Conservation (phyloP, 2,888 invertebrate species). For the Drosophila suboccidentalis region DNA sequence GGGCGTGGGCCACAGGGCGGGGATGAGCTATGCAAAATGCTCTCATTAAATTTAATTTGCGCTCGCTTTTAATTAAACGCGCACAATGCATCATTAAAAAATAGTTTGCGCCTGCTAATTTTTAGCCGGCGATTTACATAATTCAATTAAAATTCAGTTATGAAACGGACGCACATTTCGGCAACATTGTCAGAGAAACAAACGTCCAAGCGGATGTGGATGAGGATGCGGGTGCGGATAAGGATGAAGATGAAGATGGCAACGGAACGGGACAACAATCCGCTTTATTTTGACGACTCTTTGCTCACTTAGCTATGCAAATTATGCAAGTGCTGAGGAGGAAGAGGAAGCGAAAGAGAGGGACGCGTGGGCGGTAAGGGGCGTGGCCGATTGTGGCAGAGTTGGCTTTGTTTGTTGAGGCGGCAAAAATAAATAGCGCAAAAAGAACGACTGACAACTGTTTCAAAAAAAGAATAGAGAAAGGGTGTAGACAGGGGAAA, state of each 20-base stretch:
- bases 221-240: background rate
- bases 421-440: slow-evolving; percentile 74
- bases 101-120: slow-evolving; percentile 81
- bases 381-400: slow-evolving; percentile 40
- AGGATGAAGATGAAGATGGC: background rate
- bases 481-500: background rate
- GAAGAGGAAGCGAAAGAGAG: slow-evolving; percentile 3
- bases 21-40: slow-evolving; percentile 42
- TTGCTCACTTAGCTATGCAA: slow-evolving; percentile 72
- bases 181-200: slow-evolving; percentile 28
- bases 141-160: slow-evolving; percentile 81
- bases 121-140: slow-evolving; percentile 78
- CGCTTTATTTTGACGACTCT: slow-evolving; percentile 63
- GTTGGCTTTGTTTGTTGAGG: slow-evolving; percentile 76
- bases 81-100: slow-evolving; percentile 77
- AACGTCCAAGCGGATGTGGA: slow-evolving; percentile 6
- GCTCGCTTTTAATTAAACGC: slow-evolving; percentile 78
- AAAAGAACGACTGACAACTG: slow-evolving; percentile 64
- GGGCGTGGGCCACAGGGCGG: slow-evolving; percentile 27
- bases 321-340: slow-evolving; percentile 61
- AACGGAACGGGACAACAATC: slow-evolving; percentile 23
- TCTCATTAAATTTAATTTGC: slow-evolving; percentile 78
- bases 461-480: slow-evolving; percentile 5
- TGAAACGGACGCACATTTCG: slow-evolving; percentile 73
- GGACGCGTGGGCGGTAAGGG: background rate